A percentile compares a stretch with the other conserved stretches of the same genome.
Conservation (phyloP, 53 echinoderm and acorn worm species). For the Apostichopus leukothele region DNA sequence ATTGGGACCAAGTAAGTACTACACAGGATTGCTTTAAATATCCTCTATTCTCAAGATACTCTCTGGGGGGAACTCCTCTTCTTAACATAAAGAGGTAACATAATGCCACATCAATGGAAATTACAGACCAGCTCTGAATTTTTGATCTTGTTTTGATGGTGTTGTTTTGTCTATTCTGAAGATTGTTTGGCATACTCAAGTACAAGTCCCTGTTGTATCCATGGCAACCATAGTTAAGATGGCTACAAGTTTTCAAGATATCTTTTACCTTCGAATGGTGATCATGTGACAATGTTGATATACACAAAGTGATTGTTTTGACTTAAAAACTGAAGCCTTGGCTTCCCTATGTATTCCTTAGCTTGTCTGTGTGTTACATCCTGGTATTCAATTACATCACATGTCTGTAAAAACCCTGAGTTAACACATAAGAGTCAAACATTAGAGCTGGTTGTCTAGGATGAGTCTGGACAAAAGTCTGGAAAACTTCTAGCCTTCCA, state of each 20-base stretch:
- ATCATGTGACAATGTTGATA: slow-evolving; percentile 23
- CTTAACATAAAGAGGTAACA: not conserved
- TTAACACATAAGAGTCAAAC: not conserved
- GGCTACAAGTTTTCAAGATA: not conserved
- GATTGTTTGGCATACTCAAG: slow-evolving; percentile 2
- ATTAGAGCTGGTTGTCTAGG: not conserved
- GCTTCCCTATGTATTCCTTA: not conserved
- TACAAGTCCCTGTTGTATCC: not conserved
- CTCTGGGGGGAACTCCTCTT: too few relatives aligned
- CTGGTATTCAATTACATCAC: not conserved
- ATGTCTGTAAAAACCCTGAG: too few relatives aligned
- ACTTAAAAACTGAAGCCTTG: not conserved
- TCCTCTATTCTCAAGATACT: too few relatives aligned
- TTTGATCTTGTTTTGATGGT: not conserved
- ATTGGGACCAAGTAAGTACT: too few relatives aligned
- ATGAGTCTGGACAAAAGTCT: not conserved
- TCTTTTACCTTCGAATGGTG: slow-evolving; percentile 7
- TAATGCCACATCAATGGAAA: not conserved
- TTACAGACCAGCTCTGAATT: not conserved
- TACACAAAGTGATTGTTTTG: not conserved
- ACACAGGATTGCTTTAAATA: too few relatives aligned
- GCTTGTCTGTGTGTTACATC: not conserved
- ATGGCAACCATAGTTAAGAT: not conserved
- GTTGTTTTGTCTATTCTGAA: slow-evolving; percentile 15
- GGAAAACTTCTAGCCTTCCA: too few relatives aligned